Percentiles rank a stretch among this genome's conserved stretches.
Conservation (phyloP, 2,797 vertebrate species). For the Micrastur ruficollis region DNA sequence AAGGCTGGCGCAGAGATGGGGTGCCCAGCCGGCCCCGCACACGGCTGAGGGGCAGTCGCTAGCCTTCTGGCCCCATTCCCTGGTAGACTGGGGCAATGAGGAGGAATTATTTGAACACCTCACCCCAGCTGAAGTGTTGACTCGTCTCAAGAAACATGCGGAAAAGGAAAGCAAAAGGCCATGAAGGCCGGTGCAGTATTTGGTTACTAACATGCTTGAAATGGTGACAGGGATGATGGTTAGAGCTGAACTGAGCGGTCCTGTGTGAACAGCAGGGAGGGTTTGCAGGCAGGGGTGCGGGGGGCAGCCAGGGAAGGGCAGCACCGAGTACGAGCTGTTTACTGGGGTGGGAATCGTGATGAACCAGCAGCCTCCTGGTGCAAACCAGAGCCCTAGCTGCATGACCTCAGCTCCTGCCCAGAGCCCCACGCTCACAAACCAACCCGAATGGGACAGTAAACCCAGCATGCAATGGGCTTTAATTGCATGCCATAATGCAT, state of each 20-base stretch:
- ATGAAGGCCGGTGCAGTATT: background rate
- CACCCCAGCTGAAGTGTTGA: background rate
- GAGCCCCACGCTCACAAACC: background rate
- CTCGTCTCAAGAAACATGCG: background rate
- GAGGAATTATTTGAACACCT: background rate
- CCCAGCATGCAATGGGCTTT: fast-evolving
- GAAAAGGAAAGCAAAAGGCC: background rate
- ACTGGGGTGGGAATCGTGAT: background rate
- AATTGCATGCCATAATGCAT: fast-evolving
- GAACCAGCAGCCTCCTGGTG: background rate
- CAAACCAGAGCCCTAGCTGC: background rate
- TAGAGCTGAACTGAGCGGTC: background rate
- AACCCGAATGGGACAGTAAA: fast-evolving
- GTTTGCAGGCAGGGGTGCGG: background rate
- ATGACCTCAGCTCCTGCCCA: background rate
- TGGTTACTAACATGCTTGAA: background rate
- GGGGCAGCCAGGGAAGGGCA: background rate
- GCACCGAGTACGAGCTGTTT: fast-evolving
- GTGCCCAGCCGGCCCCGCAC: fast-evolving
- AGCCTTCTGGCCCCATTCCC: background rate
- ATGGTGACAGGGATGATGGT: background rate
- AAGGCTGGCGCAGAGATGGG: background rate
- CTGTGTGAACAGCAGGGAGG: too few relatives aligned
- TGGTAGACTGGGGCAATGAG: background rate
- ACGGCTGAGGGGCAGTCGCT: fast-evolving